A percentile compares a stretch with the other conserved stretches of the same genome.
Conservation (phyloP, 2,113 vertebrate species). For the Dinomys branickii region DNA sequence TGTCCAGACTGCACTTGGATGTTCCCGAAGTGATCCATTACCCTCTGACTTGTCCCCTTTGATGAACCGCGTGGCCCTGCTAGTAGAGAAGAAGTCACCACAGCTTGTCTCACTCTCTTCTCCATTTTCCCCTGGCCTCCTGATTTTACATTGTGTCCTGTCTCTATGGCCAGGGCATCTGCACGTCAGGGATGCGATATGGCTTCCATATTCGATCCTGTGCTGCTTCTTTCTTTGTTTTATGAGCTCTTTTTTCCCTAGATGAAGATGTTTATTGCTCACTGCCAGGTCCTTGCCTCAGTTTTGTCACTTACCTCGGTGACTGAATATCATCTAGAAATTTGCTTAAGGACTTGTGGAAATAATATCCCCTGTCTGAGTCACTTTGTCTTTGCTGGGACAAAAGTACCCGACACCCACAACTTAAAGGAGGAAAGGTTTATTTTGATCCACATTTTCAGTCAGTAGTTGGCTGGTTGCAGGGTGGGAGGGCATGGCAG, state of each 20-base stretch:
- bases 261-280: not conserved
- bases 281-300: not conserved
- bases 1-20: not conserved
- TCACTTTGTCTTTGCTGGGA: not conserved
- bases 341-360: not conserved
- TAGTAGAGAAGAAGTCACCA: not conserved
- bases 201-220: not conserved
- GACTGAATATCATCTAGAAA: not conserved
- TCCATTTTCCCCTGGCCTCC: rapidly evolving
- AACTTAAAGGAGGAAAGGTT: not conserved
- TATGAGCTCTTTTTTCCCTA: not conserved
- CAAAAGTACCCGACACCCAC: not conserved
- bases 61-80: not conserved
- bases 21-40: not conserved
- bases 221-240: not conserved
- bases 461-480: not conserved
- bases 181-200: too few relatives aligned
- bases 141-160: too few relatives aligned
- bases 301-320: not conserved
- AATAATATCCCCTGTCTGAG: not conserved
- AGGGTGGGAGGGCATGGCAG: not conserved
- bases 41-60: not conserved
- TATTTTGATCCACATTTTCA: not conserved
- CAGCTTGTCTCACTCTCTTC: not conserved
- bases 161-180: not conserved